These are phyloP conservation scores for Callinectes sapidus DNA, from an alignment of 2,888 invertebrate species.

Conservation along the genomic window DNA sequence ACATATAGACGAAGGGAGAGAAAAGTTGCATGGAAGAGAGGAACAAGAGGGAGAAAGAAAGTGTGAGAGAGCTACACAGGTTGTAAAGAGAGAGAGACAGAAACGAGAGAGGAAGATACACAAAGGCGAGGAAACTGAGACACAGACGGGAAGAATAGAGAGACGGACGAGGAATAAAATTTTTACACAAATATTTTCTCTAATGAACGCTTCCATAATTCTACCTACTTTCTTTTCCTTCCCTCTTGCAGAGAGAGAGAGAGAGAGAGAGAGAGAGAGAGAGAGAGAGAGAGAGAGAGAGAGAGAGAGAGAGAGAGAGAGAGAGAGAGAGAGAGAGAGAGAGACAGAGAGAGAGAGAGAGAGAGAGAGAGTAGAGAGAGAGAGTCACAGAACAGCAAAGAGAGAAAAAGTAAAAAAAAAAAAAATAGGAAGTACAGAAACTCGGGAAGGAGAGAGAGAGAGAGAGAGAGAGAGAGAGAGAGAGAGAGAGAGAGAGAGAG, in stretches of 20 bases:
- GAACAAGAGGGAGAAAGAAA: not conserved
- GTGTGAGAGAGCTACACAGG: not conserved
- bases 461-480: slow-evolving; percentile 1
- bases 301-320: not conserved
- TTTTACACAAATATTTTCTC: no score
- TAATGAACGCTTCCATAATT: no score
- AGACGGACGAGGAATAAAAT: not conserved
- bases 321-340: slow-evolving; percentile 7
- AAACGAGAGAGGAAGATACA: not conserved
- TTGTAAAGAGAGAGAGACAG: not conserved
- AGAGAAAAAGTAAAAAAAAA: not conserved
- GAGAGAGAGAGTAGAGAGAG: not conserved
- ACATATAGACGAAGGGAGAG: not conserved
- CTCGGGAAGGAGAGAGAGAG: not conserved
- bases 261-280: not conserved
- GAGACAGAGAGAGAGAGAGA: slow-evolving; percentile 27
- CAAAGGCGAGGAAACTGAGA: not conserved
- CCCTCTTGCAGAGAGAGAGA: not conserved
- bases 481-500: slow-evolving; percentile 1
- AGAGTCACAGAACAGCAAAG: not conserved
- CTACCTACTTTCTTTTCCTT: no score
- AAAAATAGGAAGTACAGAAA: not conserved
- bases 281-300: not conserved
- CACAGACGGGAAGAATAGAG: not conserved
- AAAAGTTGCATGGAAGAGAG: not conserved